These are phyloP conservation scores for Microdon myrmicae DNA, from an alignment of 2,888 invertebrate genomes.

Conservation along the genomic window DNA sequence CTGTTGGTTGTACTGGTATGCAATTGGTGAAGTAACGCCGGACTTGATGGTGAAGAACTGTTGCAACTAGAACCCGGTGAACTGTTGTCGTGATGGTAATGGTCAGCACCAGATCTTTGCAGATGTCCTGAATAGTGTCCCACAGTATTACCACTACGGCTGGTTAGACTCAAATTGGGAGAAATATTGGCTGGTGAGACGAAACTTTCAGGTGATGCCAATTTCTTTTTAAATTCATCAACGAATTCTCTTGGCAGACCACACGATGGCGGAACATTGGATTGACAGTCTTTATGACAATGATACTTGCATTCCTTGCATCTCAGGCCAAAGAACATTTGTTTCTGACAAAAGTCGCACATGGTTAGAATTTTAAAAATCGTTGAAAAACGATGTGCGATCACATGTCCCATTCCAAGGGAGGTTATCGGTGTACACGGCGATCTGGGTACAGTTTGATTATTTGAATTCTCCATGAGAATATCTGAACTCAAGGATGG, in stretches of 20 bases:
- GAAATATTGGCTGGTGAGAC: conserved; percentile 60
- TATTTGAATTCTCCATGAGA: conserved; percentile 61
- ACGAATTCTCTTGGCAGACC: conserved; percentile 88
- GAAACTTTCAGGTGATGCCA: conserved; percentile 70
- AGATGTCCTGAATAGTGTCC: conserved; percentile 40
- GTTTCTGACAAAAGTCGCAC: conserved; percentile 90
- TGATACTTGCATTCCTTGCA: conserved; percentile 95
- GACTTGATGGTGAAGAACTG: conserved; percentile 95
- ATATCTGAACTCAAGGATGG: conserved; percentile 62
- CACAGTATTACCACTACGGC: conserved; percentile 54
- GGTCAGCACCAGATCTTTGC: conserved; percentile 51
- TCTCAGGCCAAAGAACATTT: conserved; percentile 87
- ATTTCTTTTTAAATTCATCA: conserved; percentile 81
- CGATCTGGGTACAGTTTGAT: conserved; percentile 70
- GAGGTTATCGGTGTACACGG: conserved; percentile 82
- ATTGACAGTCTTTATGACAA: conserved; percentile 81
- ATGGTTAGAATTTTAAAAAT: conserved; percentile 88
- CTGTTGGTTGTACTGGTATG: conserved; percentile 48
- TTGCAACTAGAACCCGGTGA: conserved; percentile 96
- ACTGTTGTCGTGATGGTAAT: conserved; percentile 78
- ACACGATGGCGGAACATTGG: conserved; percentile 92
- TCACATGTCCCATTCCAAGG: conserved; percentile 88
- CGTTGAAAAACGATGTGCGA: conserved; percentile 90
- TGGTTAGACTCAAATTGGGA: conserved; percentile 60
- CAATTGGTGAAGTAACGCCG: conserved; percentile 74